These are phyloP conservation scores for Trogon melanurus DNA, from an alignment of 2,113 vertebrate species.

Conservation along the genomic window DNA sequence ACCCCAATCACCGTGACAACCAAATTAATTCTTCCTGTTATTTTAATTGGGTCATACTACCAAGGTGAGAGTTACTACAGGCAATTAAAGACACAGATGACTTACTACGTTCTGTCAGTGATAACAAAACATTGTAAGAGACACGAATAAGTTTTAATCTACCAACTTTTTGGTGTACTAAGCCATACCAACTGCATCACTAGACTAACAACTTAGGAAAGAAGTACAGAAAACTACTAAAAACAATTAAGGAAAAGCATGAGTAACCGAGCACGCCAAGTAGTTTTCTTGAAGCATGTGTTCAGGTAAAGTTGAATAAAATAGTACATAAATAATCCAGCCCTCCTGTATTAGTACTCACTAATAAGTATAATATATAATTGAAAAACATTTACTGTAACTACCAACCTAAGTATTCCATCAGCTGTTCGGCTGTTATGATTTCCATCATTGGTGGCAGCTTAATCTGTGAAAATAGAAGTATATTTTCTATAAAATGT, in stretches of 20 bases:
- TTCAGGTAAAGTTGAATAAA: background rate
- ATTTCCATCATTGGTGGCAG: constrained; percentile 99
- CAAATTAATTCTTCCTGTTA: background rate
- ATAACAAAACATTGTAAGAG: background rate
- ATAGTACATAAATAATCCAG: background rate
- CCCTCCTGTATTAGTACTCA: background rate
- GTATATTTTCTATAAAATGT: background rate
- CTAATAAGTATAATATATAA: background rate
- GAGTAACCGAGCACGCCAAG: background rate
- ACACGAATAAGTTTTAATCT: background rate
- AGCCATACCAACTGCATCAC: background rate
- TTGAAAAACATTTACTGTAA: background rate
- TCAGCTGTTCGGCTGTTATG: constrained; percentile 97
- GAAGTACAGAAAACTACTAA: background rate
- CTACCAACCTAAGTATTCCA: constrained; percentile 97
- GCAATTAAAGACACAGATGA: background rate
- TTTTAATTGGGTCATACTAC: background rate
- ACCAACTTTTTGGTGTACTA: background rate
- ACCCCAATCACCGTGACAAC: background rate
- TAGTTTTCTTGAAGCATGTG: background rate
- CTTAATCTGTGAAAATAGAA: constrained; percentile 87
- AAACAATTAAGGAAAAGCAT: background rate
- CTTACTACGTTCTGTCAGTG: background rate
- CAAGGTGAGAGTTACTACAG: background rate
- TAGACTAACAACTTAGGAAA: background rate